Base-by-base conservation (phyloP, 2,113 vertebrate species). In the Columba janthina region DNA sequence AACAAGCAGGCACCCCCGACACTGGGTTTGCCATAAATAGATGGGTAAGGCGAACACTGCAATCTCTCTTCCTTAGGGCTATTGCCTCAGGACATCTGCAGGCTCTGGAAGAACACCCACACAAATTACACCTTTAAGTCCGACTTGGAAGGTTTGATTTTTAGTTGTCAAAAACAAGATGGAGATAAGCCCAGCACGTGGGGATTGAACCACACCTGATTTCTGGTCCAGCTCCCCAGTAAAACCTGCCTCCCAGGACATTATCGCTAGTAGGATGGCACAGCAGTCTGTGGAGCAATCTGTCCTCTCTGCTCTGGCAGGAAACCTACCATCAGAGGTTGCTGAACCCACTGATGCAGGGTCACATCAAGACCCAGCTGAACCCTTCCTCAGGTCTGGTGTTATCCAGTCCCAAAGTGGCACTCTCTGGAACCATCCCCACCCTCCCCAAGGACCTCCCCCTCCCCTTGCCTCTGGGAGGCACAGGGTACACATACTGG, bases 371-470 rank as follows among this genome's bases (percentile, higher is more conserved):
- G 48, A 54, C 24, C 7, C 69, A 87, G 21, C 28, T 36, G 42
- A 18, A 66, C 14, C 10, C 5, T 67, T 78, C 53, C 46, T 67
- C 57, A 60, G 31, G 8, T 26, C 53, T 87, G 48, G 13, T 61
- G 22, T 60, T 57, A 82, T 0, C 21, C 10, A 13, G 73, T 62
- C 32, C 70, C 40, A 14, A n/a, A 79, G 46, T 10, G 16, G 19
- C 7, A 77, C 10, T 13, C 6, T 76, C 71, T 54, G 51, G 46
- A 93, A n/a, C 34, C 11, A 38, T 5, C 4, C 11, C 16, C 6
- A 7, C 12, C 2, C 9, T 3, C 1, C 32, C 10, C 4, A 5
- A 32, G 21, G 6, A 62, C 34, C 15, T 26, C 6, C 10, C 36
- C 7, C 21, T 29, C 9, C 10, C 14, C 5, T 31, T 71, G 4